Evolutionary conservation across 2,113 vertebrate genomes (phyloP), one percentile per base, ranked within the genome.

Genomic region (Gadus macrocephalus): DNA sequence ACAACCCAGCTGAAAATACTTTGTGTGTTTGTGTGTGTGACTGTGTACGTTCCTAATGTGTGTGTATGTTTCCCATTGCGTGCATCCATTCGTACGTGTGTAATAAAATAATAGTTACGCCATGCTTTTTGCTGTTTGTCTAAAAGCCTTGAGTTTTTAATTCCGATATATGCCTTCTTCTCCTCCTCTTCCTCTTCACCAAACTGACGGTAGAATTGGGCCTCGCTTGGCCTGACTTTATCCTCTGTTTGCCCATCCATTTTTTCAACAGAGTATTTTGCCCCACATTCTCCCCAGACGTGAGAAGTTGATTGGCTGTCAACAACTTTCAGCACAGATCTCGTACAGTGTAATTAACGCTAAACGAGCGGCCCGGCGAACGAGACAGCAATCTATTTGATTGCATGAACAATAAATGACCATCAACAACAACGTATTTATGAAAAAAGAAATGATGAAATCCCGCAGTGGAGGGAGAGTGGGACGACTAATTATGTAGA

Each of bases 331-430:
- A 77, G 77, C 81, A 71, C 85, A 78, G 78, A 80, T 90, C 81
- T 79, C 19, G 69, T 83, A 78, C 83, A 83, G 79, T 71, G 85
- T 91, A 81, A 92, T 92, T 92, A 92, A 89, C 88, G 83, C 81
- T 76, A 80, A 89, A 91, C 73, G 83, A 89, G 89, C 83, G 85
- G 77, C 78, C 71, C 78, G 82, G 85, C 84, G 81, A 89, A 90
- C 58, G 75, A 62, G 20, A 74, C 85, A 87, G 80, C 73, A 76
- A 81, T 89, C 85, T 90, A 90, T 91, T 91, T 91, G 89, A 91
- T 89, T 89, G 90, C 90, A 91, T 83, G 86, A 90, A 89, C 87
- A 89, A 91, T 91, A 91, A 91, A 91, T 92, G 92, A 91, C 87
- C 87, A 89, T 85, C 89, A 91, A 92, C 89, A 91, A 92, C 89